Percentiles rank a stretch among this genome's conserved stretches.
Conservation (phyloP, 2,113 vertebrate species). For the Acanthochromis polyacanthus region DNA sequence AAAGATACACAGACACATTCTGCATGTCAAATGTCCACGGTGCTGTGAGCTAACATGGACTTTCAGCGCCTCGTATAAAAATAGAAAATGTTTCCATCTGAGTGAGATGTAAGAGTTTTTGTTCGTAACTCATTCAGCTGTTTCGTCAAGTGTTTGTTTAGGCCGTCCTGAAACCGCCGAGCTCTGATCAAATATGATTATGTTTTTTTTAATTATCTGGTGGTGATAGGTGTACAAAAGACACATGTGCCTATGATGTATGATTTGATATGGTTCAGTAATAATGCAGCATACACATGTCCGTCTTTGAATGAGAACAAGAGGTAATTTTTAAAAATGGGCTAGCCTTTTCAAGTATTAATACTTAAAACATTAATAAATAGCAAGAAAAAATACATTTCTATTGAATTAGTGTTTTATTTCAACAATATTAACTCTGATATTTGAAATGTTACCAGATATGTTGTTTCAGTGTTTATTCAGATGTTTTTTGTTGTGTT, state of each 20-base stretch:
- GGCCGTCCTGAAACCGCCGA: not conserved
- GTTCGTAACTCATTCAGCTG: conserved; percentile 12
- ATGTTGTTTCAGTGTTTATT: no score
- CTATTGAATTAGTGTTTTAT: no score
- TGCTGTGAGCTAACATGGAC: not conserved
- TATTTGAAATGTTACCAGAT: no score
- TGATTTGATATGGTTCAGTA: not conserved
- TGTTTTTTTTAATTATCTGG: conserved; percentile 29
- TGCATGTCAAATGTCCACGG: conserved; percentile 5
- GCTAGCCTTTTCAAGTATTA: not conserved
- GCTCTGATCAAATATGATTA: conserved; percentile 14
- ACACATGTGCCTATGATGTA: not conserved
- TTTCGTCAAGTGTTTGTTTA: conserved; percentile 26
- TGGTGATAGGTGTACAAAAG: conserved; percentile 38
- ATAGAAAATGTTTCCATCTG: conserved; percentile 38
- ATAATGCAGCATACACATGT: no score
- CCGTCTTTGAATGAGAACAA: not conserved
- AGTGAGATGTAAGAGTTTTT: conserved; percentile 9
- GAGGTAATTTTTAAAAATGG: not conserved
- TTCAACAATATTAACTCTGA: no score
- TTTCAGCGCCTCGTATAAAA: conserved; percentile 19
- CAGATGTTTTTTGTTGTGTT: not conserved
- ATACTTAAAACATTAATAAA: no score
- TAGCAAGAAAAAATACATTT: no score
- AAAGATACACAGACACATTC: not conserved